A percentile compares a stretch with the other conserved stretches of the same genome.
phyloP scores from a whole-genome alignment of 2,888 invertebrate species.

The Adelognathus sp. region DNA sequence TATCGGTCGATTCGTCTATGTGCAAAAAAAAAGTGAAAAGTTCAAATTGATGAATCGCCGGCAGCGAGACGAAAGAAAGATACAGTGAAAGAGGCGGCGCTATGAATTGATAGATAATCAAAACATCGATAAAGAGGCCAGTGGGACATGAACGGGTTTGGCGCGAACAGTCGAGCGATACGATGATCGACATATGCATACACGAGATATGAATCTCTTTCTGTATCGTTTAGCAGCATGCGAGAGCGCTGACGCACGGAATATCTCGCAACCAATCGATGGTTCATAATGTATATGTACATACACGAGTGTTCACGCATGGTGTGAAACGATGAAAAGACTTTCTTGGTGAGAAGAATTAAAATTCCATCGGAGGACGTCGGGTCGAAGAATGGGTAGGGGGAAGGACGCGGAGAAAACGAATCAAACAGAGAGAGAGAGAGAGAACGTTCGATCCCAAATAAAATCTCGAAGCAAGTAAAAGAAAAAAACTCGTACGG shows the following conservation, averaged over 20 bases:
- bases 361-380: constrained; percentile 55
- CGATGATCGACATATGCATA: neutral
- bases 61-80: neutral
- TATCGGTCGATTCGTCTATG: neutral
- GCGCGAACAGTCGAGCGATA: constrained; percentile 11
- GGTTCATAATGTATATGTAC: neutral
- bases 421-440: neutral
- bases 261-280: constrained; percentile 44
- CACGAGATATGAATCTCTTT: constrained; percentile 14
- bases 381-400: neutral
- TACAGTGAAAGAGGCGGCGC: constrained; percentile 7
- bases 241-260: constrained; percentile 18
- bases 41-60: neutral
- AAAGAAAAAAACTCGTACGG: constrained; percentile 17
- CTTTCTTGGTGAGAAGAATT: constrained; percentile 48
- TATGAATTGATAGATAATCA: constrained; percentile 38
- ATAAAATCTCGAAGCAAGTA: constrained; percentile 24
- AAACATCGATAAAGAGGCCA: constrained; percentile 51
- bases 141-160: constrained; percentile 45
- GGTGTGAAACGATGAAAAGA: constrained; percentile 24
- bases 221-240: constrained; percentile 29
- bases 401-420: constrained; percentile 4
- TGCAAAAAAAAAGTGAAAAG: neutral
- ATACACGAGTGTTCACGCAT: too few relatives aligned
- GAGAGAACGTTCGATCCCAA: constrained; percentile 24